phyloP scores from a whole-genome alignment of 2,797 vertebrate genomes.

The Alauda arvensis region DNA sequence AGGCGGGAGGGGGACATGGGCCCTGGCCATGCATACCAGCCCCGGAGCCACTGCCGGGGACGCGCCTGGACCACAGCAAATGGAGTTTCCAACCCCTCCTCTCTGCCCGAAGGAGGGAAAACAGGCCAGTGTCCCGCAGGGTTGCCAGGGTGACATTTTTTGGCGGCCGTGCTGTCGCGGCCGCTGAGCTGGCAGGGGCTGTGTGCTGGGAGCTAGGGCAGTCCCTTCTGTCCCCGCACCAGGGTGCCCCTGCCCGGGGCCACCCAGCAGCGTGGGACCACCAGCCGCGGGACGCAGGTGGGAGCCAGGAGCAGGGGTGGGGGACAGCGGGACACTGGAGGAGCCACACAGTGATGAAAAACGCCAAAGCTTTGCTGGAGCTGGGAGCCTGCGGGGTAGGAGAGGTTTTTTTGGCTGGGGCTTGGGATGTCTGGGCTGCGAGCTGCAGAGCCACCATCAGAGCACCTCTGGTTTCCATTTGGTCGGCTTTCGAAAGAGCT shows the following conservation, averaged over 20 bases:
- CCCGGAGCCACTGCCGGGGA: not conserved
- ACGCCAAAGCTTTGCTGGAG: not conserved
- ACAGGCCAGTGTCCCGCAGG: not conserved
- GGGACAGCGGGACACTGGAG: not conserved
- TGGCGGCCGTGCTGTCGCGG: not conserved
- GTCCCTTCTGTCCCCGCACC: not conserved
- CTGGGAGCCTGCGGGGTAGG: not conserved
- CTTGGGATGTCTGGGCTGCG: not conserved
- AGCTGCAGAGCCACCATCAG: not conserved
- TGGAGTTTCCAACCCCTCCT: not conserved
- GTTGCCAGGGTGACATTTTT: constrained; percentile 18
- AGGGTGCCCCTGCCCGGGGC: not conserved
- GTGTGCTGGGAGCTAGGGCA: not conserved
- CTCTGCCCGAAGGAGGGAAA: not conserved
- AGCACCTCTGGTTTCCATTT: constrained; percentile 17
- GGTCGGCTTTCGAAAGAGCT: constrained; percentile 25
- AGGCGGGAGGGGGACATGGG: not conserved
- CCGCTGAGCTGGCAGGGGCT: not conserved
- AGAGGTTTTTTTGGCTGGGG: not conserved
- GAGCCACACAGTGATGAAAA: not conserved
- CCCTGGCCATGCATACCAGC: not conserved
- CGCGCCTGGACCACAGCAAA: rapidly evolving
- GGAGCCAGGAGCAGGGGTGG: not conserved
- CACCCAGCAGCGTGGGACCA: not conserved
- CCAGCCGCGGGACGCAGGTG: not conserved